Percentiles rank a stretch among this genome's conserved stretches.
These are phyloP conservation scores for Phacellophora camtschatica DNA, from an alignment of 30 jellyfish, hydroid and myxozoan species.

Conservation along the genomic window DNA sequence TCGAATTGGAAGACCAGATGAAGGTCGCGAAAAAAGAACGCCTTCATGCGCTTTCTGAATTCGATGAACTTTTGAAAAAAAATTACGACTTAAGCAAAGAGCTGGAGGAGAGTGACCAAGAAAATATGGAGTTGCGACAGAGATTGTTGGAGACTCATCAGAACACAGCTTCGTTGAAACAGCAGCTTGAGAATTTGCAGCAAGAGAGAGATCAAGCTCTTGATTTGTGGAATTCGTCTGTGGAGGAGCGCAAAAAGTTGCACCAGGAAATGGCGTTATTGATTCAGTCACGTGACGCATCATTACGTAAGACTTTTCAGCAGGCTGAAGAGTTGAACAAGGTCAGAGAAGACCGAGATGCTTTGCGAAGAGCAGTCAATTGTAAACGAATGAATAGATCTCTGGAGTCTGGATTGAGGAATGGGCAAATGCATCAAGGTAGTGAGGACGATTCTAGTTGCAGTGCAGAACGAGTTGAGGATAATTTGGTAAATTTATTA, in stretches of 20 bases:
- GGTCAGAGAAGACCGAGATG: slow-evolving; percentile 50
- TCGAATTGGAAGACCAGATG: slow-evolving; percentile 63
- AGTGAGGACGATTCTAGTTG: background rate
- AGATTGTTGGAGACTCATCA: slow-evolving; percentile 26
- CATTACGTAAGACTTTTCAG: slow-evolving; percentile 60
- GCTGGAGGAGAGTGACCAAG: slow-evolving; percentile 35
- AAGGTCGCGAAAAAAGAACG: slow-evolving; percentile 85
- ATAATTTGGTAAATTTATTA: background rate
- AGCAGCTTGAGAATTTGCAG: slow-evolving; percentile 53
- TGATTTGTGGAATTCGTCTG: slow-evolving; percentile 76
- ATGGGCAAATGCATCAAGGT: background rate
- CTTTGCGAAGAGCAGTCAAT: slow-evolving; percentile 25
- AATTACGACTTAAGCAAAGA: slow-evolving; percentile 49
- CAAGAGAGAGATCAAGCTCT: slow-evolving; percentile 80
- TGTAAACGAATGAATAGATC: background rate
- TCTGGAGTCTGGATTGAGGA: background rate
- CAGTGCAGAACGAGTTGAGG: background rate
- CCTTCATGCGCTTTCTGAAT: slow-evolving; percentile 58
- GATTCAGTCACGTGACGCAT: slow-evolving; percentile 65
- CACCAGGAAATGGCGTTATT: slow-evolving; percentile 70
- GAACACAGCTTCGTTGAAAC: slow-evolving; percentile 27
- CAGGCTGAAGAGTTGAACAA: slow-evolving; percentile 68
- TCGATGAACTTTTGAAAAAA: slow-evolving; percentile 62
- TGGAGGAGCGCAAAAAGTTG: slow-evolving; percentile 74
- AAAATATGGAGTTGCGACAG: background rate